These are phyloP conservation scores for Bos indicus DNA, from an alignment of 2,113 vertebrate species.

Conservation along the genomic window DNA sequence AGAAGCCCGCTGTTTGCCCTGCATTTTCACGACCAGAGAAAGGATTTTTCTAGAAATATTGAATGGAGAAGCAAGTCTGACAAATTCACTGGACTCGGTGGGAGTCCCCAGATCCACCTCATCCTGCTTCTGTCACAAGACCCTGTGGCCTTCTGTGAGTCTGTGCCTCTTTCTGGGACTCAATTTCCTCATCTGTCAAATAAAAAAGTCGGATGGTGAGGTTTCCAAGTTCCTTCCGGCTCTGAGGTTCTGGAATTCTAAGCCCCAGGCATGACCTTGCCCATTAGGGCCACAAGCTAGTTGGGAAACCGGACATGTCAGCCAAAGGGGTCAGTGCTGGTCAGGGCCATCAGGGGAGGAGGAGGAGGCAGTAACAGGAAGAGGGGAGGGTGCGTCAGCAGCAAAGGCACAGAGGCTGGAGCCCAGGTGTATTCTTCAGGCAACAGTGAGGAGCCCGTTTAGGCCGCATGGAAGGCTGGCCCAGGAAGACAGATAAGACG, in stretches of 20 bases:
- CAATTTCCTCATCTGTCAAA: not conserved
- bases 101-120: not conserved
- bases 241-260: not conserved
- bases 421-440: not conserved
- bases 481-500: not conserved
- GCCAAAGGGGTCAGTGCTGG: not conserved
- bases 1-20: not conserved
- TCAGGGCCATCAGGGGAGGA: not conserved
- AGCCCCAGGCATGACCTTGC: not conserved
- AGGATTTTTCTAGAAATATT: not conserved
- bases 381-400: accelerated
- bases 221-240: not conserved
- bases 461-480: not conserved
- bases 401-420: not conserved
- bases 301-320: not conserved
- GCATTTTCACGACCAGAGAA: not conserved
- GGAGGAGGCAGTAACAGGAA: not conserved
- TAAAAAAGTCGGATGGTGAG: not conserved
- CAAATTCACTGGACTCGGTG: not conserved
- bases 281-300: not conserved
- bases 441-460: not conserved
- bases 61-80: not conserved
- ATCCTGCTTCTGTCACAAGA: not conserved
- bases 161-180: not conserved
- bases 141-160: not conserved